Conservation (phyloP, 2,797 vertebrate species). For the Poeciliopsis presidionis region DNA sequence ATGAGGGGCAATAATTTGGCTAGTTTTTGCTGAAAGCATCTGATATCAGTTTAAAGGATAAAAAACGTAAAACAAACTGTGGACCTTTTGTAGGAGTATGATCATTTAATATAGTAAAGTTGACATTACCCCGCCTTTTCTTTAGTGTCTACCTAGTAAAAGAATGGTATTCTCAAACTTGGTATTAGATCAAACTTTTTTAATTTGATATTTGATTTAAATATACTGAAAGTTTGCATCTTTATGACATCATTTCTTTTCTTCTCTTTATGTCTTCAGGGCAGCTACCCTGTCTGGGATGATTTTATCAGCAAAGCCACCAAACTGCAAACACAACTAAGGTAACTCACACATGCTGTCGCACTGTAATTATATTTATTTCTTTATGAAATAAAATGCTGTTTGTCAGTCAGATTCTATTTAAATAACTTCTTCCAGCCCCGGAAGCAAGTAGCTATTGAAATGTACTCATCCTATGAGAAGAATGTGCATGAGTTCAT, state of each 20-base stretch:
- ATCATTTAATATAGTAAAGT: background rate
- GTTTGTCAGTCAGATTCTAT: no score
- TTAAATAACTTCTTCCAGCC: no score
- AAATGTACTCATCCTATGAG: background rate
- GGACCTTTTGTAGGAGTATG: background rate
- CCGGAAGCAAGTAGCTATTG: no score
- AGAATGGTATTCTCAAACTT: background rate
- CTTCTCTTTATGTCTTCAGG: constrained; percentile 72
- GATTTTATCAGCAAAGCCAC: constrained; percentile 96
- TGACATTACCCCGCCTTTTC: background rate
- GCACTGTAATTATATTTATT: no score
- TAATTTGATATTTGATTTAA: background rate
- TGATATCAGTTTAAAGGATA: background rate
- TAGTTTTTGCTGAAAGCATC: background rate
- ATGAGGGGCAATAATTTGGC: background rate
- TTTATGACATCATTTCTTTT: background rate
- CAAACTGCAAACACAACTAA: constrained; percentile 93
- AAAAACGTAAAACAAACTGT: background rate
- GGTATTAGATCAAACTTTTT: background rate
- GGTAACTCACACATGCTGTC: constrained; percentile 73
- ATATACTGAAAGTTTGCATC: rapidly evolving
- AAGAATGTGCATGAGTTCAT: background rate
- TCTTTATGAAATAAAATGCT: background rate
- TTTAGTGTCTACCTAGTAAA: background rate
- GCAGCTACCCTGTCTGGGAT: constrained; percentile 94